A percentile compares a stretch with the other conserved stretches of the same genome.
phyloP scores from a whole-genome alignment of 2,797 vertebrate genomes.

The Hirundo rustica region DNA sequence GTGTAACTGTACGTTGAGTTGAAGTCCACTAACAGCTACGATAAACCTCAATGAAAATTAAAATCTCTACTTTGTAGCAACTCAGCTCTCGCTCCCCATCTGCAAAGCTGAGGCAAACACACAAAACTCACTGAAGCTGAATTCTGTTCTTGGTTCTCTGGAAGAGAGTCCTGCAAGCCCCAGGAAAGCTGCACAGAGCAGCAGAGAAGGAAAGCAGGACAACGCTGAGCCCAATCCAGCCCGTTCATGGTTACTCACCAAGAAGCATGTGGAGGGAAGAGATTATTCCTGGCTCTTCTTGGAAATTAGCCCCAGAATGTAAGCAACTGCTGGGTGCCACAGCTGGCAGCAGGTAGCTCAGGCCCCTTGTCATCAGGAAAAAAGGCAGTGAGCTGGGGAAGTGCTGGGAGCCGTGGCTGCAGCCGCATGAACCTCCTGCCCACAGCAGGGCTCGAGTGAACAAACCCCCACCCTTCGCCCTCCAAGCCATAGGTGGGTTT shows the following conservation, averaged over 20 bases:
- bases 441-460: rapidly evolving
- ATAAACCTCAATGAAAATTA: neutral
- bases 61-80: neutral
- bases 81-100: neutral
- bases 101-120: neutral
- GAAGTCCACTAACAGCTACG: neutral
- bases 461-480: neutral
- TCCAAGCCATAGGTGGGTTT: neutral
- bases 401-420: rapidly evolving
- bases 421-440: neutral
- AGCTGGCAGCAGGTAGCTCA: neutral
- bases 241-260: no score
- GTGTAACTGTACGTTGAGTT: rapidly evolving
- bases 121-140: neutral
- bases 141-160: neutral
- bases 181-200: neutral
- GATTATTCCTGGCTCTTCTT: neutral
- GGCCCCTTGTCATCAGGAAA: neutral
- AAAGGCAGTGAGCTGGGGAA: neutral
- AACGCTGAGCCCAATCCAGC: rapidly evolving
- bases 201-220: neutral
- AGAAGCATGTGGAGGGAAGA: neutral
- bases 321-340: neutral
- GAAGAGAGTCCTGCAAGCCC: neutral
- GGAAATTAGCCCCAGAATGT: neutral